Evolutionary conservation across 2,113 vertebrate species (phyloP), one percentile per base, ranked within the genome.

Genomic region (Willisornis vidua): DNA sequence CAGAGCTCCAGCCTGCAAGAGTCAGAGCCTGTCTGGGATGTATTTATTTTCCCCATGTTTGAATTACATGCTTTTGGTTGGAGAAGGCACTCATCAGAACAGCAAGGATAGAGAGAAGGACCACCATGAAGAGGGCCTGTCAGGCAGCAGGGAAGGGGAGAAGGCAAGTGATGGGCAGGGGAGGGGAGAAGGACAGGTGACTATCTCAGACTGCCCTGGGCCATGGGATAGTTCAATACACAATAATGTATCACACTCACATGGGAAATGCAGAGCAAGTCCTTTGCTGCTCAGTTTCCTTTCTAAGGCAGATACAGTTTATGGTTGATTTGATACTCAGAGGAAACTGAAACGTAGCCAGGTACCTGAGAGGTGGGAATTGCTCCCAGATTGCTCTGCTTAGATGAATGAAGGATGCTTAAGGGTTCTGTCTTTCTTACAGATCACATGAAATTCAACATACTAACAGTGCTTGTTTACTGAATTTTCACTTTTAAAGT

Each of bases 261-360:
- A 12, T 0, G 0, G 39, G 16, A 63, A 65, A 45, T 1, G 2
- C 2, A 3, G 18, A 65, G 17, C 0, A 0, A 1, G 7, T 65
- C 17, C 37, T 65, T 45, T 28, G 4, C 37, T 45, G 26, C 31
- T 51, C 6, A 0, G 4, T 71, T 86, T 80, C 20, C 43, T 55
- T 87, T 68, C 62, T 45, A 7, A 8, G 9, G 4, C 28, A 12
- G 15, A 25, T 37, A 26, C 1, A 14, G 6, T 25, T 83, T 54
- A 51, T 85, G 25, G 18, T 74, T 63, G 25, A 48, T 49, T 74
- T 89, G 20, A 67, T 59, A 63, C 25, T 52, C 25, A 51, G 39
- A 28, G 12, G 29, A 70, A 94, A 55, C 3, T 19, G 39, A 82
- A 93, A 62, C 7, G 8, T 19, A 62, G 9, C 5, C 23, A 88